Evolutionary conservation across 1,140 invertebrate genomes (phyloP).

Genomic region (Rhopalosiphum maidis): DNA sequence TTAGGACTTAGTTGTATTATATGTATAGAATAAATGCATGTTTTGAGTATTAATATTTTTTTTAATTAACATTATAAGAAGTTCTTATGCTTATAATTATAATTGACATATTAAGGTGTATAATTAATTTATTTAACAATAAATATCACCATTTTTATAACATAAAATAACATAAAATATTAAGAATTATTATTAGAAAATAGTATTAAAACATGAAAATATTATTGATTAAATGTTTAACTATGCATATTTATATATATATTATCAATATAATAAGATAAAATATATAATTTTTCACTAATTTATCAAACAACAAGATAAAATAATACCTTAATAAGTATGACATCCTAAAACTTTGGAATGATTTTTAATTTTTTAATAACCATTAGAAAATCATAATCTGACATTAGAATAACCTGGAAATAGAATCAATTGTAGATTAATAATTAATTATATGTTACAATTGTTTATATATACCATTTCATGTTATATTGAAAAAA

Average conservation of each 20-base stretch:
- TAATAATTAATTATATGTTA: background rate
- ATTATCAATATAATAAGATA: background rate
- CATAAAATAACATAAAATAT: background rate
- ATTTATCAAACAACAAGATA: background rate
- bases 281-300: background rate
- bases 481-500: slow-evolving; percentile 72
- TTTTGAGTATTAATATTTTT: too few species aligned
- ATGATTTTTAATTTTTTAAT: slow-evolving; percentile 87
- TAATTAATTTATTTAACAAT: background rate
- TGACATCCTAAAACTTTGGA: slow-evolving; percentile 89
- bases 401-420: slow-evolving; percentile 68
- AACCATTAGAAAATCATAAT: slow-evolving; percentile 78
- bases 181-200: background rate
- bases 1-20: background rate
- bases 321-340: slow-evolving; percentile 71
- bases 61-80: too few species aligned
- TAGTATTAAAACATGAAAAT: background rate
- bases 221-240: too few species aligned
- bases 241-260: background rate
- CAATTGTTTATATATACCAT: slow-evolving; percentile 66
- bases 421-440: slow-evolving; percentile 56
- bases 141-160: background rate
- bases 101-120: background rate
- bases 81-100: background rate
- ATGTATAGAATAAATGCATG: background rate